Percentiles rank a stretch among this genome's conserved stretches.
Conservation (phyloP, 2,113 vertebrate species). For the Bostrychus sinensis region DNA sequence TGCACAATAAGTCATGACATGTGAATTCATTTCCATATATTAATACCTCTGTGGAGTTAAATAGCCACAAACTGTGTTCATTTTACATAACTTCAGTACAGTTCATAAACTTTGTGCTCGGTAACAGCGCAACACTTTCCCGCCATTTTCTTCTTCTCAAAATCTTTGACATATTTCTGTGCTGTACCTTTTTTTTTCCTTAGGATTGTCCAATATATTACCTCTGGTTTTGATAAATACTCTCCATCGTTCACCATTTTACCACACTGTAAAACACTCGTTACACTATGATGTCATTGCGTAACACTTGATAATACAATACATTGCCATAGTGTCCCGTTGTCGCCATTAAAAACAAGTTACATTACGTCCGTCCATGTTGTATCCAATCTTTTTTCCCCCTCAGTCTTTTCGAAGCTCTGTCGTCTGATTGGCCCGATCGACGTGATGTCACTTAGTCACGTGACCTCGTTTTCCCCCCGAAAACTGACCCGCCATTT, state of each 20-base stretch:
- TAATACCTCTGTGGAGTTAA: neutral
- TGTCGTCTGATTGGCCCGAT: neutral
- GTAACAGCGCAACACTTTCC: neutral
- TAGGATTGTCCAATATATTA: constrained; percentile 3
- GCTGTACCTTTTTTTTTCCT: neutral
- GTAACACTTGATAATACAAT: neutral
- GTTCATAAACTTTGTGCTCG: too few relatives aligned
- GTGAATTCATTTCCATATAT: neutral
- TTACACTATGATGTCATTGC: neutral
- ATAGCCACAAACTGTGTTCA: neutral
- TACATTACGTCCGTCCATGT: neutral
- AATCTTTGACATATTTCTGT: neutral
- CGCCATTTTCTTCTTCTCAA: neutral
- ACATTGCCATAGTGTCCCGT: neutral
- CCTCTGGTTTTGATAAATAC: neutral
- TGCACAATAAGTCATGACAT: neutral
- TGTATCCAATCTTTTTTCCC: neutral
- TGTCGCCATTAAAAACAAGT: neutral
- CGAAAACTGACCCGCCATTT: neutral
- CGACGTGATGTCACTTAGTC: neutral
- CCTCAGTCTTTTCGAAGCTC: neutral
- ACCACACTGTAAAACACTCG: neutral
- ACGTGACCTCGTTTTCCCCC: neutral
- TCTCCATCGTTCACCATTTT: neutral
- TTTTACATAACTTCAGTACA: too few relatives aligned